phyloP scores from a whole-genome alignment of 2,797 vertebrate species.

The Apogon hyalosoma region DNA sequence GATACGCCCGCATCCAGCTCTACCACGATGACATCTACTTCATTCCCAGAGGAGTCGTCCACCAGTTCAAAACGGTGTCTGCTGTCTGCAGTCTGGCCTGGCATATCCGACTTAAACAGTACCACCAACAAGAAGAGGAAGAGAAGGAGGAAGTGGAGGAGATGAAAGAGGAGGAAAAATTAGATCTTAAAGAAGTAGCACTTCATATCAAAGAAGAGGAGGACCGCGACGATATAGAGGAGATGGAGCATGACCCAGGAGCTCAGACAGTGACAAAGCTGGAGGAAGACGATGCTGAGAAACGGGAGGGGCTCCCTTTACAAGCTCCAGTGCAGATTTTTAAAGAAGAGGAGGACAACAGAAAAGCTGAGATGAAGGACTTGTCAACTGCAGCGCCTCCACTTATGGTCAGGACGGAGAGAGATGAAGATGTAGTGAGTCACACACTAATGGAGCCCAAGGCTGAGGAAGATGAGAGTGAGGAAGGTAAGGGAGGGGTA shows the following conservation, averaged over 20 bases:
- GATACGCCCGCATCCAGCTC: constrained; percentile 96
- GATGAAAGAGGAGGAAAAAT: constrained; percentile 34
- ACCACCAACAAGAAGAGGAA: constrained; percentile 82
- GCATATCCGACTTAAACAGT: constrained; percentile 94
- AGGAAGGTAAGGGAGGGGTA: constrained; percentile 27
- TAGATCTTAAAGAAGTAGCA: constrained; percentile 13
- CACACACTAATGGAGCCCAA: constrained; percentile 47
- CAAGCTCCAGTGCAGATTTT: constrained; percentile 39
- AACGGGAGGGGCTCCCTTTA: constrained; percentile 22
- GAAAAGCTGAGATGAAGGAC: constrained; percentile 44
- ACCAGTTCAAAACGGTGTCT: constrained; percentile 99
- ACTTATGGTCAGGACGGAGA: constrained; percentile 55
- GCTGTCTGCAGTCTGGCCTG: constrained; percentile 98
- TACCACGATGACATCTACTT: constrained; percentile 99
- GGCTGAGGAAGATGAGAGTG: constrained; percentile 48
- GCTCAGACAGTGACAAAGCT: constrained; percentile 37
- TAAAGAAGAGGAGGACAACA: constrained; percentile 66
- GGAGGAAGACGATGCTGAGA: constrained; percentile 47
- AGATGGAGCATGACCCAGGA: constrained; percentile 35
- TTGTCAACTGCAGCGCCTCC: constrained; percentile 15
- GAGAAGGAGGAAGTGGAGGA: constrained; percentile 61
- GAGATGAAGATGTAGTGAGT: constrained; percentile 43
- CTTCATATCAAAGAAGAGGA: constrained; percentile 64
- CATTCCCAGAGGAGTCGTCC: constrained; percentile 97
- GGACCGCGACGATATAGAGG: constrained; percentile 35